Evolutionary conservation across 2,888 invertebrate species (phyloP).

Genomic region (Orchestes rusci): DNA sequence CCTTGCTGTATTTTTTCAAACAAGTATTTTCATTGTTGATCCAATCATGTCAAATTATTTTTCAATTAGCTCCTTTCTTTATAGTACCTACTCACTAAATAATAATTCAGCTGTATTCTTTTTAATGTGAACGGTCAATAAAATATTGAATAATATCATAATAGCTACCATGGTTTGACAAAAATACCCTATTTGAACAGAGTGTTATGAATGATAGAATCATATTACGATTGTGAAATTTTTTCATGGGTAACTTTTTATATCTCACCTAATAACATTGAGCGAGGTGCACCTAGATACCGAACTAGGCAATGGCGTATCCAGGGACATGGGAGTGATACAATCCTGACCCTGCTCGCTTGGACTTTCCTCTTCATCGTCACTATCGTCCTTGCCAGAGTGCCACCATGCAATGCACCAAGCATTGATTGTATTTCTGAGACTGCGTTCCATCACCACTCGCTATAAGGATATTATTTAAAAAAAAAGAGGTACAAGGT

Average conservation of each 20-base stretch:
- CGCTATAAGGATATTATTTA: constrained; percentile 20
- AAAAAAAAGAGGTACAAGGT: background rate
- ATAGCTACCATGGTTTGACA: too few species aligned
- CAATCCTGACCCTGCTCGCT: constrained; percentile 60
- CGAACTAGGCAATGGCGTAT: constrained; percentile 80
- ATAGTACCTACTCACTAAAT: too few species aligned
- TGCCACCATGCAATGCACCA: constrained; percentile 92
- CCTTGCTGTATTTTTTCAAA: too few species aligned
- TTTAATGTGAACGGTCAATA: too few species aligned
- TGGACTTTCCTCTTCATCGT: constrained; percentile 72
- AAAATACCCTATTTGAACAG: too few species aligned
- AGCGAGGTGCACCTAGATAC: constrained; percentile 81
- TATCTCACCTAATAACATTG: constrained; percentile 64
- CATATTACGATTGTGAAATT: background rate
- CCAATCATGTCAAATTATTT: too few species aligned
- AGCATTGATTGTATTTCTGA: constrained; percentile 45
- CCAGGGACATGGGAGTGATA: constrained; percentile 74
- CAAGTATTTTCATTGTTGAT: too few species aligned
- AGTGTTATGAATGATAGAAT: too few species aligned
- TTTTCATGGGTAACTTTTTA: too few species aligned
- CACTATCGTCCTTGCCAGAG: constrained; percentile 77
- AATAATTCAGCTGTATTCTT: too few species aligned
- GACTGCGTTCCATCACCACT: constrained; percentile 38
- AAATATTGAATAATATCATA: too few species aligned
- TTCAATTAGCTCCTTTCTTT: too few species aligned